Evolutionary conservation across 2,888 invertebrate genomes (phyloP).

Genomic region (Drosophila seclusa): DNA sequence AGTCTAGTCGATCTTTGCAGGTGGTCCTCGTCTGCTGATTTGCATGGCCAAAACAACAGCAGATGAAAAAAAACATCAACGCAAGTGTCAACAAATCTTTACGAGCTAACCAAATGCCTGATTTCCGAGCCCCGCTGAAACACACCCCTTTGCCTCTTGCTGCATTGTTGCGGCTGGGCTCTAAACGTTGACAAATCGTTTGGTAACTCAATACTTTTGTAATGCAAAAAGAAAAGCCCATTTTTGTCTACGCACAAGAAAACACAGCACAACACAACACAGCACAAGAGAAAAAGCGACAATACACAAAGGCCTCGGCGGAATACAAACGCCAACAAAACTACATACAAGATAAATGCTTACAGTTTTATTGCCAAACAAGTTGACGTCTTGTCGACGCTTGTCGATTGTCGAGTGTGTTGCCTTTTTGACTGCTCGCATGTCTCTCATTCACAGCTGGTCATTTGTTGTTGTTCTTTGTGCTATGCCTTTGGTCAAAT

Average conservation of each 20-base stretch:
- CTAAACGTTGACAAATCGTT: conserved; percentile 81
- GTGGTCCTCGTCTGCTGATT: conserved; percentile 65
- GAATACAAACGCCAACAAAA: conserved; percentile 33
- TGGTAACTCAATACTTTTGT: conserved; percentile 79
- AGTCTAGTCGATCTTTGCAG: conserved; percentile 36
- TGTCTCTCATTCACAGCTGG: conserved; percentile 21
- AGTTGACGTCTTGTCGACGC: conserved; percentile 64
- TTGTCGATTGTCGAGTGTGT: conserved; percentile 40
- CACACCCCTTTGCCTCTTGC: neutral
- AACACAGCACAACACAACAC: conserved; percentile 24
- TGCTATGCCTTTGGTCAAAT: conserved; percentile 12
- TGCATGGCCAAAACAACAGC: conserved; percentile 44
- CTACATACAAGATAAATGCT: conserved; percentile 75
- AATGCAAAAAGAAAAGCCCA: conserved; percentile 73
- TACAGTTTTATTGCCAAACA: conserved; percentile 80
- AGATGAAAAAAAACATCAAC: conserved; percentile 56
- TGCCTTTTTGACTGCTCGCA: conserved; percentile 31
- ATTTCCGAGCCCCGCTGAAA: conserved; percentile 16
- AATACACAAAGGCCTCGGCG: conserved; percentile 43
- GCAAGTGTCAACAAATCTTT: conserved; percentile 75
- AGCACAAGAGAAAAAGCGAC: conserved; percentile 30
- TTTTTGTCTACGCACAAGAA: conserved; percentile 71
- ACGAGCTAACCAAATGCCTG: conserved; percentile 74
- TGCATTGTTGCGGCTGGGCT: conserved; percentile 20
- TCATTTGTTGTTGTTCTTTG: conserved; percentile 44